These are phyloP conservation scores for Hirtodrosophila histrioides DNA, from an alignment of 2,888 invertebrate genomes.

Conservation along the genomic window DNA sequence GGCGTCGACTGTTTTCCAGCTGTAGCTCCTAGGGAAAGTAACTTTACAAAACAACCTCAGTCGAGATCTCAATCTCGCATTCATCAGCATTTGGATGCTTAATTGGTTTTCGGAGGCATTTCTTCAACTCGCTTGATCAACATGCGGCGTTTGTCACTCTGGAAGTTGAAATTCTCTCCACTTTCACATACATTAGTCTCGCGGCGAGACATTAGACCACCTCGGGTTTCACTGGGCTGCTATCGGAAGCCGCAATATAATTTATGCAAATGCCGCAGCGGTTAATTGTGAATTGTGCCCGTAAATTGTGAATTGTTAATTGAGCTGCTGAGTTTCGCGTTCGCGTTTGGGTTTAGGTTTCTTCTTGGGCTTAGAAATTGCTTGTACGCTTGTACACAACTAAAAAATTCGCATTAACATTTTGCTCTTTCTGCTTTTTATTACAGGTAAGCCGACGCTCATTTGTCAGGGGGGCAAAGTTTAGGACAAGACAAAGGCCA, in stretches of 20 bases:
- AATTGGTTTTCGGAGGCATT: constrained; percentile 24
- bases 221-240: constrained; percentile 23
- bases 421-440: constrained; percentile 31
- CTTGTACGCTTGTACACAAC: too few species aligned
- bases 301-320: constrained; percentile 20
- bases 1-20: too few species aligned
- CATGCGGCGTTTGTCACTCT: constrained; percentile 45
- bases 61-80: constrained; percentile 30
- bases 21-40: constrained; percentile 25
- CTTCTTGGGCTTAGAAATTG: constrained; percentile 11
- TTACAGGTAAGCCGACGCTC: constrained; percentile 49
- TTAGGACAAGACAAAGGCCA: constrained; percentile 58
- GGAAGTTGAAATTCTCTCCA: constrained; percentile 45
- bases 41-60: constrained; percentile 6
- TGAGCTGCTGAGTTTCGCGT: constrained; percentile 21
- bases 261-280: constrained; percentile 10
- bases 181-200: constrained; percentile 59
- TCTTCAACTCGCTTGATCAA: constrained; percentile 24
- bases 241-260: constrained; percentile 12
- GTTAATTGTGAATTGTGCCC: constrained; percentile 18
- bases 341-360: not conserved
- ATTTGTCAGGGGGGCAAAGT: constrained; percentile 14
- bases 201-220: constrained; percentile 15
- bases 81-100: constrained; percentile 10
- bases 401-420: constrained; percentile 16